Conservation (phyloP, 64 coral and sea anemone species). For the Montipora foliosa region DNA sequence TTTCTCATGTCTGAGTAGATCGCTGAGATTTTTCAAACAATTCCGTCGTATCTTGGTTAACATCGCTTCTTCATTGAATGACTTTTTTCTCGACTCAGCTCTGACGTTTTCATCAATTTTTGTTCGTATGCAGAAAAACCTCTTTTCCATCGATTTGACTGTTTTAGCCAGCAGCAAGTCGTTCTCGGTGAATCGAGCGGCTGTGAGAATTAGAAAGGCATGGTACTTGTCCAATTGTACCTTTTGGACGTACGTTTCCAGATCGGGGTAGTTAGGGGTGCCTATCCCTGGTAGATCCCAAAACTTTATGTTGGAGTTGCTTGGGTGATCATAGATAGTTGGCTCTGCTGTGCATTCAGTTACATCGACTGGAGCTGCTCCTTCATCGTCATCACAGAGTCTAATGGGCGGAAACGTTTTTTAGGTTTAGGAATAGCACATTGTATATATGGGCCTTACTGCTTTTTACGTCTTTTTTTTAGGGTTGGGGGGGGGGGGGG, state of each 20-base stretch:
- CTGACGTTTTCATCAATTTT: conserved; percentile 24
- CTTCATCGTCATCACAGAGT: too few relatives aligned
- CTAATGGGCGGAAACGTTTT: too few relatives aligned
- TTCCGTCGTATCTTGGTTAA: neutral
- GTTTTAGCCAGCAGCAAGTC: neutral
- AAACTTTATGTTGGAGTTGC: neutral
- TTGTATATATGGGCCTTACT: too few relatives aligned
- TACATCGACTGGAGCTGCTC: too few relatives aligned
- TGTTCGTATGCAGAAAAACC: conserved; percentile 44
- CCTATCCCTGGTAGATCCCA: conserved; percentile 29
- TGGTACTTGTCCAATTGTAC: too few relatives aligned
- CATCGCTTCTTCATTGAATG: conserved; percentile 23
- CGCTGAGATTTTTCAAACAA: neutral
- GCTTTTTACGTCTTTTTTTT: too few relatives aligned
- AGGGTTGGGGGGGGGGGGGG: too few relatives aligned
- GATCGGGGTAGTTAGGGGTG: neutral
- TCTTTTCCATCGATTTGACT: neutral
- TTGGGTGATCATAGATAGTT: neutral
- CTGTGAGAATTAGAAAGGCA: too few relatives aligned
- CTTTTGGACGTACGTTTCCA: neutral
- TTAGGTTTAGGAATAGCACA: too few relatives aligned
- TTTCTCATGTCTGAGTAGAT: neutral
- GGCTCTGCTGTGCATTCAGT: neutral
- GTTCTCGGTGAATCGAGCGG: too few relatives aligned
- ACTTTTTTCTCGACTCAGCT: neutral